A percentile compares a stretch with the other conserved stretches of the same genome.
These are phyloP conservation scores for Prionailurus bengalensis DNA, from an alignment of 2,113 vertebrate genomes.

Conservation along the genomic window DNA sequence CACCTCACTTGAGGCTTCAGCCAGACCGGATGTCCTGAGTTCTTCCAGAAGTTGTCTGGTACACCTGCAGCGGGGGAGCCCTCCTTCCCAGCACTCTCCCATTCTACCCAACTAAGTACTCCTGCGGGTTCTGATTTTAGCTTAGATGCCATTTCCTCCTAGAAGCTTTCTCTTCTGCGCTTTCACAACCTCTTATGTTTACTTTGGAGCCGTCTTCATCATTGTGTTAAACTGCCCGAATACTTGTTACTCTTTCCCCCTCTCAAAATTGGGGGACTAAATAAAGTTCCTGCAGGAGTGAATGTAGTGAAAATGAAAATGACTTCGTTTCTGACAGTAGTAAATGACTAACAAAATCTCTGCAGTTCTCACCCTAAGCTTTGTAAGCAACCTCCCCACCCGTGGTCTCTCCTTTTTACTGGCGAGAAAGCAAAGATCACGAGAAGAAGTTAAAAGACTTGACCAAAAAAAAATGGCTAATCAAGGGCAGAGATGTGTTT, in stretches of 20 bases:
- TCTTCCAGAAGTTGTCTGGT: neutral
- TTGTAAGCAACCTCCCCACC: neutral
- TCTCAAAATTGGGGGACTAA: conserved; percentile 17
- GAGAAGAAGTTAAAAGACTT: neutral
- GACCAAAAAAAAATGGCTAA: neutral
- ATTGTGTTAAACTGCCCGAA: neutral
- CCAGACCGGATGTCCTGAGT: neutral
- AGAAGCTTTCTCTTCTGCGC: neutral
- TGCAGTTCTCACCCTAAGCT: neutral
- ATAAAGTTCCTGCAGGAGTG: neutral
- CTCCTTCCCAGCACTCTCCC: neutral
- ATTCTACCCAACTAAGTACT: neutral
- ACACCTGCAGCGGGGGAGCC: neutral
- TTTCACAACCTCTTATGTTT: neutral
- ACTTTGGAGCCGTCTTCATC: neutral
- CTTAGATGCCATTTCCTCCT: neutral
- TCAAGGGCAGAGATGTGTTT: neutral
- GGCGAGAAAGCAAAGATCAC: neutral
- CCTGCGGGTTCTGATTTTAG: neutral
- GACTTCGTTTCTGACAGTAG: neutral
- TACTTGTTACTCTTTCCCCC: neutral
- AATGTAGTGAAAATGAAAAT: conserved; percentile 37
- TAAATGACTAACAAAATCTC: neutral
- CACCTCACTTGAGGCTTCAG: neutral
- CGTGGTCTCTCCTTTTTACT: neutral